Evolutionary conservation across 2,888 invertebrate genomes (phyloP).

Genomic region (Opisthograptis luteolata): DNA sequence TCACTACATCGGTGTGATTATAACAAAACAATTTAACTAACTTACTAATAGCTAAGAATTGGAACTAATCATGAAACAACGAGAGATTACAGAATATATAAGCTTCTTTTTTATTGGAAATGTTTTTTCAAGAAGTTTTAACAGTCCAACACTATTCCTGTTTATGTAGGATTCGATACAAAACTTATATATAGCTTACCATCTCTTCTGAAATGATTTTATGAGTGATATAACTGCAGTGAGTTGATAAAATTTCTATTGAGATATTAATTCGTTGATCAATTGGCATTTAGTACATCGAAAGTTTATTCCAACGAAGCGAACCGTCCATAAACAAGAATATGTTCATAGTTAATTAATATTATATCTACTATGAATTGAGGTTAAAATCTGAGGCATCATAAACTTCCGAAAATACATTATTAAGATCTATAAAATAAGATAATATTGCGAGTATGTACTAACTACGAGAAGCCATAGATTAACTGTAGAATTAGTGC

Average conservation of each 20-base stretch:
- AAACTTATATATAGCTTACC: too few species aligned
- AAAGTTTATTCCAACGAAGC: background rate
- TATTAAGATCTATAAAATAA: slow-evolving; percentile 11
- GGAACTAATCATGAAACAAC: slow-evolving; percentile 47
- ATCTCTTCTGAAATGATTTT: too few species aligned
- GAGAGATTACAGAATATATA: background rate
- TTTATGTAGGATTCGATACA: too few species aligned
- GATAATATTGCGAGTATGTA: slow-evolving; percentile 31
- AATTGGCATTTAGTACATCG: too few species aligned
- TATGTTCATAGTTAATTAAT: background rate
- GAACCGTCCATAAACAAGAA: background rate
- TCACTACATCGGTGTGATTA: slow-evolving; percentile 47
- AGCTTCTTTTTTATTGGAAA: background rate
- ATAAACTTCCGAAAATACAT: slow-evolving; percentile 11
- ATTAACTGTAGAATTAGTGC: slow-evolving; percentile 7
- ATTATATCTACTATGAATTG: background rate
- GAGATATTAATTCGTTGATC: too few species aligned
- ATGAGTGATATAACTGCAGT: too few species aligned
- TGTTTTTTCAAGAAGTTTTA: too few species aligned
- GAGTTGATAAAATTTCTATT: too few species aligned
- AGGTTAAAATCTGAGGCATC: background rate
- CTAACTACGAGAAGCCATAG: slow-evolving; percentile 53
- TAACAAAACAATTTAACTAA: slow-evolving; percentile 43
- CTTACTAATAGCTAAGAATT: slow-evolving; percentile 47
- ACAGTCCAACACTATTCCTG: too few species aligned